Conservation (phyloP, 2,888 invertebrate species). For the Muscina levida region DNA sequence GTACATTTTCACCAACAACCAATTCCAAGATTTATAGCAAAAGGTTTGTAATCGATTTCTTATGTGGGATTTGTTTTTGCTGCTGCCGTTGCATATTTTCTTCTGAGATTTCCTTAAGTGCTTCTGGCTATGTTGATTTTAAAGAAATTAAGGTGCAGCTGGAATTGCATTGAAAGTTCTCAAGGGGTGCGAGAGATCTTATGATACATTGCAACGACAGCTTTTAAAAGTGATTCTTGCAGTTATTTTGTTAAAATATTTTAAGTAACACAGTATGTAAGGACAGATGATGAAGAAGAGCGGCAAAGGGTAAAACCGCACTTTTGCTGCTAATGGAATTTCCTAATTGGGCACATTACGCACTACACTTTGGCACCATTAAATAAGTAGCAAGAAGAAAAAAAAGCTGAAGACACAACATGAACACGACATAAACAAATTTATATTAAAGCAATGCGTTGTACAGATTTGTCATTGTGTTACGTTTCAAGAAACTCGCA, state of each 20-base stretch:
- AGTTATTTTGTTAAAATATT: not conserved
- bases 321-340: conserved; percentile 57
- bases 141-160: no score
- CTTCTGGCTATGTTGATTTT: no score
- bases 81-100: no score
- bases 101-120: no score
- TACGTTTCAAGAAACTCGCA: no score
- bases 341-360: conserved; percentile 54
- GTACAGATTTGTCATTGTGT: no score
- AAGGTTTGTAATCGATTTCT: conserved; percentile 23
- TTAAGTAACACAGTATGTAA: not conserved
- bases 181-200: no score
- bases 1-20: not conserved
- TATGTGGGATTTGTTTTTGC: not conserved
- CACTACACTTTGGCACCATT: conserved; percentile 4
- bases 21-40: conserved; percentile 29
- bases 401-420: no score
- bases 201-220: not conserved
- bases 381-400: not conserved
- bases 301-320: no score
- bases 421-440: conserved; percentile 7
- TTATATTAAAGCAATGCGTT: no score
- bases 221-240: conserved; percentile 15
- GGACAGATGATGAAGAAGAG: no score
- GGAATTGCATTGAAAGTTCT: no score